phyloP scores from a whole-genome alignment of 1,140 invertebrate genomes.

The Oncopodura yosiiana region DNA sequence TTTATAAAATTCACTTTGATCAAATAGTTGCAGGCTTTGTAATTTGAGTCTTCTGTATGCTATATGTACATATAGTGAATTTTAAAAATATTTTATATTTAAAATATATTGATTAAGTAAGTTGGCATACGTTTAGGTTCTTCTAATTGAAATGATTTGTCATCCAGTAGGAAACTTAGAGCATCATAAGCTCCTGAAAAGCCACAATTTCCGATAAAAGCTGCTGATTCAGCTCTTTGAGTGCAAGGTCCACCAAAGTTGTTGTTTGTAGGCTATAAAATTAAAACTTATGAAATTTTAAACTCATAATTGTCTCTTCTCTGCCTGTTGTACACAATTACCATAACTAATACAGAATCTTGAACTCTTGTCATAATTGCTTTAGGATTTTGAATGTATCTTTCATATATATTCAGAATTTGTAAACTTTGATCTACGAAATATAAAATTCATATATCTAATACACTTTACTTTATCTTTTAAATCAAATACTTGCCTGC shows the following conservation, averaged over 20 bases:
- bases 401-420: constrained; percentile 5
- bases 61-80: no score
- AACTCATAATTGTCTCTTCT: no score
- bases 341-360: constrained; percentile 6
- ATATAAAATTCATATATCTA: no score
- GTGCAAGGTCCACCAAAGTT: constrained; percentile 4
- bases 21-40: neutral
- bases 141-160: neutral
- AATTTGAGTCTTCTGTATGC: no score
- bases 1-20: constrained; percentile 12
- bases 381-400: constrained; percentile 8
- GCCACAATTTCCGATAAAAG: constrained; percentile 19
- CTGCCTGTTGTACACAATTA: neutral
- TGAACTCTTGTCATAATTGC: constrained; percentile 9
- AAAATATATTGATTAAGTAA: no score
- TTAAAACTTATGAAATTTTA: neutral
- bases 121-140: neutral
- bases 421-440: constrained; percentile 12
- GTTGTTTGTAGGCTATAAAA: constrained; percentile 6
- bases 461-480: neutral
- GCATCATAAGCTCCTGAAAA: constrained; percentile 19
- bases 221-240: neutral
- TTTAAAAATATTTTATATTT: no score
- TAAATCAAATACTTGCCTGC: neutral
- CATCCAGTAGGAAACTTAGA: constrained; percentile 11